Percentiles rank a stretch among this genome's conserved stretches.
Evolutionary conservation across 2,888 invertebrate species (phyloP).

Genomic region (Diarsia mendica): DNA sequence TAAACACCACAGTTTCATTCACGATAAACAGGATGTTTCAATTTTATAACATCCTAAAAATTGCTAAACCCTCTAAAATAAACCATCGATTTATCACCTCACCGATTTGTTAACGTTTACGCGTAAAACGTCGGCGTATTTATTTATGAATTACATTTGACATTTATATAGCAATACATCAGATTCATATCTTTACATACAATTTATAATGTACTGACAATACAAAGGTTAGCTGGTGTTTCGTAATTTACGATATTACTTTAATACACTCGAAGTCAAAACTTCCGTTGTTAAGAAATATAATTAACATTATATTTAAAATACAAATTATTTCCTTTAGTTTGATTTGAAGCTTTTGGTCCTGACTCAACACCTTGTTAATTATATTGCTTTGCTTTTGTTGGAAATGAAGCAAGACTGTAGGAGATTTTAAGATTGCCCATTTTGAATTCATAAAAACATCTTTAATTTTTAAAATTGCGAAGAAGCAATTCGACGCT

Average conservation of each 20-base stretch:
- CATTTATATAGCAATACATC: conserved; percentile 50
- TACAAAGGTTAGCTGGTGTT: conserved; percentile 41
- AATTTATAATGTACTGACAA: conserved; percentile 41
- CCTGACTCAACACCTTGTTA: background rate
- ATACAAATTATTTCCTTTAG: conserved; percentile 43
- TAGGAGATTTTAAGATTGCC: too few species aligned
- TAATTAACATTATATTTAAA: conserved; percentile 38
- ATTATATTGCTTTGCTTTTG: background rate
- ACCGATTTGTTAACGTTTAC: conserved; percentile 46
- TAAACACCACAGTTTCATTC: background rate
- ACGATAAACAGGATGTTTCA: background rate
- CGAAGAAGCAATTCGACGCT: background rate
- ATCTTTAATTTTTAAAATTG: too few species aligned
- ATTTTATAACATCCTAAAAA: conserved; percentile 21
- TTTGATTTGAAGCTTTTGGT: conserved; percentile 11
- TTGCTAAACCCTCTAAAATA: conserved; percentile 13
- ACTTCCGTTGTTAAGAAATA: conserved; percentile 49
- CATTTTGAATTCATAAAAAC: too few species aligned
- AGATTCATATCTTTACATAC: conserved; percentile 43
- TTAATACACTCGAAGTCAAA: conserved; percentile 36
- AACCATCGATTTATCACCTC: conserved; percentile 38
- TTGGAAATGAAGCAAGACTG: background rate
- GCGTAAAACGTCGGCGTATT: conserved; percentile 4
- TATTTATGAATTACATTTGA: conserved; percentile 48
- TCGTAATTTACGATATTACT: conserved; percentile 36